Conservation (phyloP, 2,888 invertebrate genomes). For the Latrodectus elegans region DNA sequence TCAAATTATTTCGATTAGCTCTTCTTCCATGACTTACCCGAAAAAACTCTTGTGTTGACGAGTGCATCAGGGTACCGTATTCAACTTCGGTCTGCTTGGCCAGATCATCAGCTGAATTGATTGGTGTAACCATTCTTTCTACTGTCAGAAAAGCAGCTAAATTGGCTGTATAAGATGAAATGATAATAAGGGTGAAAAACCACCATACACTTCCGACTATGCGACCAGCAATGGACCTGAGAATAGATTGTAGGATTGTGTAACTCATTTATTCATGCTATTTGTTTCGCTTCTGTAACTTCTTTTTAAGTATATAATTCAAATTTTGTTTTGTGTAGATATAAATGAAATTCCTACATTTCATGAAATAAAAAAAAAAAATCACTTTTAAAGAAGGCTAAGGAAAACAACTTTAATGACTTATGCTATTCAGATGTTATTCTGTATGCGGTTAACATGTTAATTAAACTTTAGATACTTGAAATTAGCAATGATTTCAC, state of each 20-base stretch:
- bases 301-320: too few relatives aligned
- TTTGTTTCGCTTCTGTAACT: too few relatives aligned
- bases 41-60: slow-evolving; percentile 90
- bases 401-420: too few relatives aligned
- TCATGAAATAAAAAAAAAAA: background rate
- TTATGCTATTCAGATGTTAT: too few relatives aligned
- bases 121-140: slow-evolving; percentile 95
- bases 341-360: background rate
- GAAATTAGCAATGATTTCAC: too few relatives aligned
- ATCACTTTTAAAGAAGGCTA: background rate
- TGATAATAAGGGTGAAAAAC: slow-evolving; percentile 98
- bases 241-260: slow-evolving; percentile 14
- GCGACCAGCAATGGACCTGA: slow-evolving; percentile 89
- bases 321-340: background rate
- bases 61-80: slow-evolving; percentile 85
- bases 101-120: slow-evolving; percentile 92
- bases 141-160: slow-evolving; percentile 98
- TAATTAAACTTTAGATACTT: too few relatives aligned
- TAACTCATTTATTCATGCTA: background rate
- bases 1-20: too few relatives aligned
- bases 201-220: slow-evolving; percentile 99
- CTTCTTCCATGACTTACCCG: slow-evolving; percentile 78
- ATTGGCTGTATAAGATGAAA: slow-evolving; percentile 99
- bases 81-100: slow-evolving; percentile 94
- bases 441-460: too few relatives aligned